Conservation (phyloP, 2,888 invertebrate genomes). For the Thereva unica region DNA sequence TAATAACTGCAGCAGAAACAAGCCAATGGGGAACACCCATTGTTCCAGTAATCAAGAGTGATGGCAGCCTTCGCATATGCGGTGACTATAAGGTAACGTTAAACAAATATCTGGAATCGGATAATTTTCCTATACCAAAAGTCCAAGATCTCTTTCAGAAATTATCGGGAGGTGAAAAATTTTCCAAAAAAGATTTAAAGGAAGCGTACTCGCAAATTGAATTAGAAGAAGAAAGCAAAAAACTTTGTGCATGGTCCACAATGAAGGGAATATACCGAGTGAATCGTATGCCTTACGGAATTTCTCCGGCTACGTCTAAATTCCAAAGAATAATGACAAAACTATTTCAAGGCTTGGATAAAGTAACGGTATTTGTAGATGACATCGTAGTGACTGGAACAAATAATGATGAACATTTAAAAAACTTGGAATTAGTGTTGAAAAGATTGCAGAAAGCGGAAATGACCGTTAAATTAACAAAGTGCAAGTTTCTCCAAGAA, state of each 20-base stretch:
- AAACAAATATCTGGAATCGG: too few species aligned
- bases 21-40: too few species aligned
- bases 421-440: neutral
- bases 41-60: too few species aligned
- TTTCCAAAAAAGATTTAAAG: neutral
- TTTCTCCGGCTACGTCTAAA: neutral
- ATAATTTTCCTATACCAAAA: too few species aligned
- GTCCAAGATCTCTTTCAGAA: too few species aligned
- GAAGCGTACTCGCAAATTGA: neutral
- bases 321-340: conserved; percentile 4
- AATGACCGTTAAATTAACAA: conserved; percentile 46
- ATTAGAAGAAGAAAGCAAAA: neutral
- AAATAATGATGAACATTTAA: neutral
- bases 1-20: too few species aligned
- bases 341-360: neutral
- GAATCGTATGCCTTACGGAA: neutral
- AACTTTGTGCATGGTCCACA: conserved; percentile 2
- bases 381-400: conserved; percentile 1
- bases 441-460: conserved; percentile 41
- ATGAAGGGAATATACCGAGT: neutral
- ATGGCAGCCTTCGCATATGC: too few species aligned
- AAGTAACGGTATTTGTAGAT: neutral
- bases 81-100: too few species aligned
- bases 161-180: too few species aligned
- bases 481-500: conserved; percentile 50